phyloP scores from a whole-genome alignment of 2,888 invertebrate species.

The Stomorhina lunata region DNA sequence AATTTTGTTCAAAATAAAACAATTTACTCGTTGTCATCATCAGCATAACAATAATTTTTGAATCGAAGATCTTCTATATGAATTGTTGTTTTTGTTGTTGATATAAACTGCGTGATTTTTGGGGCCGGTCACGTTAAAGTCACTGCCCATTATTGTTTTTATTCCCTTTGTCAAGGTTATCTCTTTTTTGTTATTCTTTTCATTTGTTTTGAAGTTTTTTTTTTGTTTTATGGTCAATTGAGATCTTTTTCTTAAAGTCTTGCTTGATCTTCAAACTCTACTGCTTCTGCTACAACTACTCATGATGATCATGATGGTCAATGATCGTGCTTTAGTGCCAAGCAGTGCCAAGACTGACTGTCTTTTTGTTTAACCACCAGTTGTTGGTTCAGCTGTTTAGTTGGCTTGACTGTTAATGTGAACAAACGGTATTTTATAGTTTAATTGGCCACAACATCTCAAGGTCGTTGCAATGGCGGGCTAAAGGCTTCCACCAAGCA shows the following conservation, averaged over 20 bases:
- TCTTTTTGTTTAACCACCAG: too few species aligned
- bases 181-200: not conserved
- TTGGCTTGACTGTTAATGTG: too few species aligned
- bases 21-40: conserved; percentile 17
- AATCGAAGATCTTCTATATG: not conserved
- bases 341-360: too few species aligned
- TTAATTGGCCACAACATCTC: conserved; percentile 63
- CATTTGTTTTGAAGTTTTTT: conserved; percentile 1
- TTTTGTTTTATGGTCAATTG: conserved; percentile 33
- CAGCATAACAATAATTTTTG: conserved; percentile 5
- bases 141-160: conserved; percentile 51
- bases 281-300: not conserved
- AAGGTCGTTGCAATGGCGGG: conserved; percentile 47
- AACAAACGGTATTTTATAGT: conserved; percentile 63
- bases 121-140: conserved; percentile 44
- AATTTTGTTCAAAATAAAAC: too few species aligned
- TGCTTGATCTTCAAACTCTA: not conserved
- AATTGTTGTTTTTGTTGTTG: not conserved
- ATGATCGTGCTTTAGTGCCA: not conserved
- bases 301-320: not conserved
- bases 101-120: conserved; percentile 11
- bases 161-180: conserved; percentile 60
- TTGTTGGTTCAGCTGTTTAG: too few species aligned
- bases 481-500: too few species aligned
- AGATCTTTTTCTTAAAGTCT: not conserved